Evolutionary conservation across 2,888 invertebrate species (phyloP), one percentile per base, ranked within the genome.

Genomic region (Cataglyphis altisquamis): DNA sequence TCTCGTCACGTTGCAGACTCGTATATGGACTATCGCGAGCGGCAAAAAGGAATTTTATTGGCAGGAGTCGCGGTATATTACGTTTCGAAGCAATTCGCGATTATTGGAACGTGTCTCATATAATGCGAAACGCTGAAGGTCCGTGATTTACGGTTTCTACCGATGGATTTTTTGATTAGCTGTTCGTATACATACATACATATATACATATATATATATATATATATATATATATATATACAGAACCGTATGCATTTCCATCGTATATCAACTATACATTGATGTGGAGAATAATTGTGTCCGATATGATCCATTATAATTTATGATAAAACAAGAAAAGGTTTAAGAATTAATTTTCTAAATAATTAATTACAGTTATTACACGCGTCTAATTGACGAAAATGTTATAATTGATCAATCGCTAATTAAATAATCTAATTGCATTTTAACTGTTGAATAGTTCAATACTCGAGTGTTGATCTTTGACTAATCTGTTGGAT

Each of bases 1-100:
- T 81, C 73, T 81, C 80, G 80, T 81, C 80, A 81, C 72, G 72
- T 81, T 81, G 63, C 72, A 52, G 80, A n/a, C 72, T 63, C 72
- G 63, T 81, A 72, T 72, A 78, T 67, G 67, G 77, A 62, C 80
- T 52, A 72, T 81, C 72, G 52, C 72, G 62, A 63, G 72, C 68
- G 83, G 73, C 81, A 73, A 84, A 81, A 81, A 73, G 73, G 72
- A 84, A 81, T 84, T 84, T 73, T 84, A 84, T 84, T 81, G 72
- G 60, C 81, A 66, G 70, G 60, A 81, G 77, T 70, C 72, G 66
- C 81, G 81, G 84, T 73, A 73, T 73, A 78, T 77, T 84, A 81
- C 81, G 81, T 84, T 84, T 67, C 81, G 72, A 57, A 29, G 72
- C 84, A 81, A 84, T 84, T 73, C 81, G 81, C 81, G 84, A 81